Conservation (phyloP, 2,797 vertebrate genomes). For the Sphenopsis melanotis region DNA sequence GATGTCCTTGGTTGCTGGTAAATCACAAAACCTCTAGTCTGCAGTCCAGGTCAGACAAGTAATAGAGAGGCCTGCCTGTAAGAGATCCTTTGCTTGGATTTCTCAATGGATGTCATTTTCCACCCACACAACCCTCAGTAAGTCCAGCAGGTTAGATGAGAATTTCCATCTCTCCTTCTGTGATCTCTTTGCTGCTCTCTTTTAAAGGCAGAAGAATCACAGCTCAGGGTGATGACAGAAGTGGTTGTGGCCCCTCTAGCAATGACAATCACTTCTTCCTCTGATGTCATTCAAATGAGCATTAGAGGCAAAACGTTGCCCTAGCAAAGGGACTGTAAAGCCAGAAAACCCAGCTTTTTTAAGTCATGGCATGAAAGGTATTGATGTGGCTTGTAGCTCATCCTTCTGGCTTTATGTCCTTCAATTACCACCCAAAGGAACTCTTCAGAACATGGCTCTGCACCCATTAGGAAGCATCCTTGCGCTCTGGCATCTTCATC, state of each 20-base stretch:
- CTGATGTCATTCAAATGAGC: neutral
- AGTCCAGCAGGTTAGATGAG: neutral
- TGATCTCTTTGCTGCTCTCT: neutral
- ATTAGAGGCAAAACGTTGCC: neutral
- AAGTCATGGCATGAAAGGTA: neutral
- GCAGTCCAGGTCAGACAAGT: neutral
- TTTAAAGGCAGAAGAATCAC: neutral
- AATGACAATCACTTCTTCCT: neutral
- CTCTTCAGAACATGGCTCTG: neutral
- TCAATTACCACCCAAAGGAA: neutral
- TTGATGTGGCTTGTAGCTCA: neutral
- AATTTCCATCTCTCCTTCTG: neutral
- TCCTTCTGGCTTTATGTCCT: neutral
- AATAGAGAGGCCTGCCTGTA: neutral
- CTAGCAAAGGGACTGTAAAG: neutral
- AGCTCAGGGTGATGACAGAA: neutral
- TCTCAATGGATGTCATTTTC: neutral
- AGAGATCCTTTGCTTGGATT: neutral
- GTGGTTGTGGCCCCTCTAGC: neutral
- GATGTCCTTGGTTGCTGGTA: neutral
- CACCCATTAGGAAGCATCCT: neutral
- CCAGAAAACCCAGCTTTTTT: neutral
- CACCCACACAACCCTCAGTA: rapidly evolving
- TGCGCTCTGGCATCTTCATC: neutral
- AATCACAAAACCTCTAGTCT: neutral